Evolutionary conservation across 2,888 invertebrate species (phyloP).

Genomic region (Drosophila antonietae): DNA sequence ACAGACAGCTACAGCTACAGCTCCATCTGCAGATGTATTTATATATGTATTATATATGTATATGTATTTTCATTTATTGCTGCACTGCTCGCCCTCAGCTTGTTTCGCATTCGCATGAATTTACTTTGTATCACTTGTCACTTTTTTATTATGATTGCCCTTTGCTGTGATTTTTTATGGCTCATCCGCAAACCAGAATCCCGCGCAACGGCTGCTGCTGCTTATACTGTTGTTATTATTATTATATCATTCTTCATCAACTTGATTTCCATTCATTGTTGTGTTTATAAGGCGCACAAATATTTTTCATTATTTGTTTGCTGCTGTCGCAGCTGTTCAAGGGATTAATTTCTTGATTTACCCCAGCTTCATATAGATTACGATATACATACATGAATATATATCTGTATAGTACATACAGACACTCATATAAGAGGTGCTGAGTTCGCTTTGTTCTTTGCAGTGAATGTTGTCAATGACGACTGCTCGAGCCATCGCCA

Average conservation of each 20-base stretch:
- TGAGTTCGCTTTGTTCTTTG: slow-evolving; percentile 61
- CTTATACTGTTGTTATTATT: slow-evolving; percentile 59
- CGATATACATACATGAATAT: slow-evolving; percentile 14
- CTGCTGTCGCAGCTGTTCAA: slow-evolving; percentile 76
- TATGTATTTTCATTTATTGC: slow-evolving; percentile 61
- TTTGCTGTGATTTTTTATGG: slow-evolving; percentile 74
- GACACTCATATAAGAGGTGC: slow-evolving; percentile 26
- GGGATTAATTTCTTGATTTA: slow-evolving; percentile 83
- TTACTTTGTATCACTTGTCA: slow-evolving; percentile 82
- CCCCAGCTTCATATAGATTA: slow-evolving; percentile 50
- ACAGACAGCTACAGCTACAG: slow-evolving; percentile 7
- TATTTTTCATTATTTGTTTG: slow-evolving; percentile 80
- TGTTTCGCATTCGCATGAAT: slow-evolving; percentile 78
- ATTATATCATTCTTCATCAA: slow-evolving; percentile 81
- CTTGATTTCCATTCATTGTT: slow-evolving; percentile 80
- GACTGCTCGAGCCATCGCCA: slow-evolving; percentile 10
- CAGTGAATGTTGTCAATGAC: slow-evolving; percentile 48
- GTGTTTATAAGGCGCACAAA: slow-evolving; percentile 72
- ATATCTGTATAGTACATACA: slow-evolving; percentile 8
- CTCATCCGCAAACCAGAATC: slow-evolving; percentile 58
- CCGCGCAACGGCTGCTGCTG: slow-evolving; percentile 27
- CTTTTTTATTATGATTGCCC: slow-evolving; percentile 75
- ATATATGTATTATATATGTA: not conserved
- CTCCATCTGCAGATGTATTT: slow-evolving; percentile 21
- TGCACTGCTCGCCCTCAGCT: slow-evolving; percentile 42